A percentile compares a stretch with the other conserved stretches of the same genome.
phyloP scores from a whole-genome alignment of 2,797 vertebrate genomes.

The Pantherophis alleghaniensis region DNA sequence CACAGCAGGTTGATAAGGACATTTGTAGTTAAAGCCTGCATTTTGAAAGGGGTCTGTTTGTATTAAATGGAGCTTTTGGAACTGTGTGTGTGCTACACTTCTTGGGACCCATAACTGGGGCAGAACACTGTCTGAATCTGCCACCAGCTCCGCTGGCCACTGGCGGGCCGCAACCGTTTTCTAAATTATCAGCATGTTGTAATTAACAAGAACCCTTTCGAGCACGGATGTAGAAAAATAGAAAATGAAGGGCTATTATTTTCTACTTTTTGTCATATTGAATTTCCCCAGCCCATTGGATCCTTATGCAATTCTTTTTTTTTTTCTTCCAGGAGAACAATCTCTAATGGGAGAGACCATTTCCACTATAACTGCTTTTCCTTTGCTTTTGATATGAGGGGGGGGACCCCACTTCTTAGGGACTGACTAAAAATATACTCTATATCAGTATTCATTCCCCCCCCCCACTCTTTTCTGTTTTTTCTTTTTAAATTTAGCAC shows the following conservation, averaged over 20 bases:
- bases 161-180: background rate
- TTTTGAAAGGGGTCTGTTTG: no score
- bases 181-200: slow-evolving; percentile 31
- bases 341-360: slow-evolving; percentile 34
- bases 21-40: no score
- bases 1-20: no score
- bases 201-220: background rate
- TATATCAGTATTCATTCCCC: background rate
- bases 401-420: slow-evolving; percentile 16
- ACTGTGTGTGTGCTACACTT: no score
- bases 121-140: no score
- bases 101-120: no score
- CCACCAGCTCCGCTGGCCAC: no score
- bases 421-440: slow-evolving; percentile 38
- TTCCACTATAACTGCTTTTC: slow-evolving; percentile 29
- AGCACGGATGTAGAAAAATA: slow-evolving; percentile 44
- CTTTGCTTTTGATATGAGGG: slow-evolving; percentile 34
- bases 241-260: slow-evolving; percentile 43
- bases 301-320: slow-evolving; percentile 36
- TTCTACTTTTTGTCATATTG: slow-evolving; percentile 26
- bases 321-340: slow-evolving; percentile 23
- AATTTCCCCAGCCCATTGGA: slow-evolving; percentile 33
- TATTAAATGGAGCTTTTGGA: no score
- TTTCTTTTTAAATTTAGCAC: slow-evolving; percentile 16
- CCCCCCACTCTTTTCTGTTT: background rate